These are phyloP conservation scores for Bubalus kerabau DNA, from an alignment of 2,113 vertebrate genomes.

Conservation along the genomic window DNA sequence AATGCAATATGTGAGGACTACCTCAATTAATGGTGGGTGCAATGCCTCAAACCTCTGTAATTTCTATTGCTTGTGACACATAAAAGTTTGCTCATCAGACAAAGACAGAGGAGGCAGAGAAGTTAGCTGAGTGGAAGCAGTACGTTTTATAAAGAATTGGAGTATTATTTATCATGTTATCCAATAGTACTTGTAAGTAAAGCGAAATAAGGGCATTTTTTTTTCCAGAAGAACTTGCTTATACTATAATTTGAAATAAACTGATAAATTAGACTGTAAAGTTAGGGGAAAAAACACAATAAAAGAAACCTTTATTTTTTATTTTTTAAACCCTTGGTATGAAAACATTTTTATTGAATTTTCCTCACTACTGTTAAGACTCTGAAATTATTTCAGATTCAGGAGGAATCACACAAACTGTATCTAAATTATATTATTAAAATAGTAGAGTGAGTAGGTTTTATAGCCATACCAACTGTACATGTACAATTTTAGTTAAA, in stretches of 20 bases:
- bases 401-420: not conserved
- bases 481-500: not conserved
- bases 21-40: not conserved
- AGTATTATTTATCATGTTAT: not conserved
- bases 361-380: slow-evolving; percentile 11
- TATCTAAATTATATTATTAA: not conserved
- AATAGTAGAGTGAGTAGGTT: not conserved
- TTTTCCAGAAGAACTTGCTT: slow-evolving; percentile 12
- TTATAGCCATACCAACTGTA: not conserved
- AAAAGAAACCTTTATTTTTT: not conserved
- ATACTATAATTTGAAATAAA: slow-evolving; percentile 24
- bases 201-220: not conserved
- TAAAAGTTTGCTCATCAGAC: not conserved
- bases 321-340: not conserved
- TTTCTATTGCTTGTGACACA: not conserved
- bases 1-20: not conserved
- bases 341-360: not conserved
- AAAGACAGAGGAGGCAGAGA: not conserved
- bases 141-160: not conserved
- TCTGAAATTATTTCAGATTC: slow-evolving; percentile 12
- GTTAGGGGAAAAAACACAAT: not conserved
- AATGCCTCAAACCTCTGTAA: not conserved
- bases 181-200: not conserved
- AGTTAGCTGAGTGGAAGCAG: not conserved
- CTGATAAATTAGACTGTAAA: not conserved